These are phyloP conservation scores for Plebejus anna DNA, from an alignment of 2,888 invertebrate species.

Conservation along the genomic window DNA sequence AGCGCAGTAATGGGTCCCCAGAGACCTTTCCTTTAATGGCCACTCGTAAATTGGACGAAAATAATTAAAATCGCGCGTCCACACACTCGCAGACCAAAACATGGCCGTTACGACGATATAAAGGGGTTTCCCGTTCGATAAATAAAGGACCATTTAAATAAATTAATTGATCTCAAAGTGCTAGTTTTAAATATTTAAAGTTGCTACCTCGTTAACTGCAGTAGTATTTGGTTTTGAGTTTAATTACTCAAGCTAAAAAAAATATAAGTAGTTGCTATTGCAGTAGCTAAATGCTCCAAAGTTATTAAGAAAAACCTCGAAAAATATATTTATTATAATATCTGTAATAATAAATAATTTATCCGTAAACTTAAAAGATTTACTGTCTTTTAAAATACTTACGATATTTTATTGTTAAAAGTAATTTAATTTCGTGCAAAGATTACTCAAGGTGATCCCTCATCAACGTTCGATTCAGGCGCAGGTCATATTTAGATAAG, in stretches of 20 bases:
- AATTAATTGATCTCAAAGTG: conserved; percentile 32
- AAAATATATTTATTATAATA: too few relatives aligned
- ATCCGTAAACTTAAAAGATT: neutral
- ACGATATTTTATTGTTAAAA: neutral
- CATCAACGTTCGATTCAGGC: conserved; percentile 15
- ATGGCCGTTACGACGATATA: conserved; percentile 68
- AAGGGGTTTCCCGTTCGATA: conserved; percentile 71
- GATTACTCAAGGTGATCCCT: conserved; percentile 20
- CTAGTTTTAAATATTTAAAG: conserved; percentile 17
- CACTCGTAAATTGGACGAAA: conserved; percentile 79
- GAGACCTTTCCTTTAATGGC: conserved; percentile 75
- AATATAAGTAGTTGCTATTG: too few relatives aligned
- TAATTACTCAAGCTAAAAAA: neutral
- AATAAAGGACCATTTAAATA: conserved; percentile 56
- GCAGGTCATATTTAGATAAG: conserved; percentile 19
- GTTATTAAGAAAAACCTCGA: too few relatives aligned
- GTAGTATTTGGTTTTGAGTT: neutral
- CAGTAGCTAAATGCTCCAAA: too few relatives aligned
- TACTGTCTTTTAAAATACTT: neutral
- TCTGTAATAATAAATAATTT: neutral
- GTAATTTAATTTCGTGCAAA: conserved; percentile 10
- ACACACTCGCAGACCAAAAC: conserved; percentile 67
- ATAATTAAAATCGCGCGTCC: conserved; percentile 77
- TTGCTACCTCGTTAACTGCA: neutral
- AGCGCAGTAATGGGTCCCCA: conserved; percentile 60